Percentiles rank a stretch among this genome's conserved stretches.
These are phyloP conservation scores for Carassius carassius DNA, from an alignment of 2,113 vertebrate genomes.

Conservation along the genomic window DNA sequence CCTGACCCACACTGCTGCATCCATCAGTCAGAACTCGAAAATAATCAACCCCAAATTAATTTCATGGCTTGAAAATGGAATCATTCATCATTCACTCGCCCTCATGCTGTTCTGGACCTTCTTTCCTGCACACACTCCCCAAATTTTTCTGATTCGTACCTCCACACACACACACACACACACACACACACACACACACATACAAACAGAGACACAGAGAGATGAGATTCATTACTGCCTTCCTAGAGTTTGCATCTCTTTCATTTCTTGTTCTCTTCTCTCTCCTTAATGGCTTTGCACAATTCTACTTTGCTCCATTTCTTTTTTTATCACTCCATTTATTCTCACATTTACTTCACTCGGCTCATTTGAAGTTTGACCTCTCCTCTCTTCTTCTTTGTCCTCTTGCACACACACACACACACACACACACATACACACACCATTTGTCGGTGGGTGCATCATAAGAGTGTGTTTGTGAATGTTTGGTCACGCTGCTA, in stretches of 20 bases:
- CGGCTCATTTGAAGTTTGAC: conserved; percentile 25
- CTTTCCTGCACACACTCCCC: no score
- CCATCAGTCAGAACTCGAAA: no score
- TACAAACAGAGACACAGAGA: no score
- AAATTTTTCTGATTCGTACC: no score
- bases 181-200: no score
- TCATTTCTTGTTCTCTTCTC: conserved; percentile 29
- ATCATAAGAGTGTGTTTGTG: background rate
- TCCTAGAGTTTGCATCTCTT: conserved; percentile 6
- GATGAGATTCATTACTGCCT: no score
- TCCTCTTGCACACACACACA: background rate
- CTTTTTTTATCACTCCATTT: conserved; percentile 35
- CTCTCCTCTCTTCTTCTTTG: conserved; percentile 9
- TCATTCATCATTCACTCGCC: no score
- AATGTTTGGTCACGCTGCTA: background rate
- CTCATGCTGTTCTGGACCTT: no score
- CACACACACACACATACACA: conserved; percentile 13
- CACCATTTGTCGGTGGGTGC: background rate
- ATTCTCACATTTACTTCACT: conserved; percentile 32
- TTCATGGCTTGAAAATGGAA: no score
- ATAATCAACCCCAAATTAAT: no score
- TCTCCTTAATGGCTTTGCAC: conserved; percentile 22
- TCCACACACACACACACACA: no score
- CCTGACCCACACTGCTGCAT: no score
- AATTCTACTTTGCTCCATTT: conserved; percentile 11